Evolutionary conservation across 2,888 invertebrate genomes (phyloP).

Genomic region (Brachylomia viminalis): DNA sequence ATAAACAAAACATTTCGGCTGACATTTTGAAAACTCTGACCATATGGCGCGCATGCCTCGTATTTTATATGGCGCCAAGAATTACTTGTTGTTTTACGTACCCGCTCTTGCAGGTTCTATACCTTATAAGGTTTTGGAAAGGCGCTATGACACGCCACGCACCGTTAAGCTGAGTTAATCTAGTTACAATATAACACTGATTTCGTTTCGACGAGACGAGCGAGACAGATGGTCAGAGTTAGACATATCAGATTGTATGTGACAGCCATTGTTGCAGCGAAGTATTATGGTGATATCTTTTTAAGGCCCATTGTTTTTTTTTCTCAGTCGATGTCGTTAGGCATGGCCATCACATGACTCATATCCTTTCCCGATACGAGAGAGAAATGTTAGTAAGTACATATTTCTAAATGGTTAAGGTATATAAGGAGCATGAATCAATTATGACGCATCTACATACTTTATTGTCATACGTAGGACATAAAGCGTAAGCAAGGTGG

Average conservation of each 20-base stretch:
- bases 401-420: slow-evolving; percentile 52
- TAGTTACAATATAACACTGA: slow-evolving; percentile 79
- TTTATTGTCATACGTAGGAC: slow-evolving; percentile 35
- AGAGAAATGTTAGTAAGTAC: slow-evolving; percentile 57
- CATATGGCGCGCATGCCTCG: slow-evolving; percentile 82
- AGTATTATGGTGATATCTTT: slow-evolving; percentile 52
- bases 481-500: slow-evolving; percentile 33
- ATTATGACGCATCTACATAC: slow-evolving; percentile 59
- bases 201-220: slow-evolving; percentile 74
- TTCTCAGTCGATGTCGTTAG: slow-evolving; percentile 42
- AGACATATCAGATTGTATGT: slow-evolving; percentile 54
- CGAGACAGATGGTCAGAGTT: slow-evolving; percentile 72
- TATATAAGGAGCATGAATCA: slow-evolving; percentile 61
- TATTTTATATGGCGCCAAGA: slow-evolving; percentile 79
- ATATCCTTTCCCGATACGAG: slow-evolving; percentile 64
- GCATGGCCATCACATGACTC: slow-evolving; percentile 60
- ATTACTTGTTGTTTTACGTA: slow-evolving; percentile 73
- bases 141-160: slow-evolving; percentile 78
- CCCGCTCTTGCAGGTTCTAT: slow-evolving; percentile 75
- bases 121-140: slow-evolving; percentile 83
- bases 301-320: slow-evolving; percentile 58
- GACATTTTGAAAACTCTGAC: slow-evolving; percentile 73
- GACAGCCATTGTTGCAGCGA: slow-evolving; percentile 54
- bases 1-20: slow-evolving; percentile 59
- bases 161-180: slow-evolving; percentile 77